Evolutionary conservation across 2,113 vertebrate species (phyloP).

Genomic region (Cebidichthys violaceus): DNA sequence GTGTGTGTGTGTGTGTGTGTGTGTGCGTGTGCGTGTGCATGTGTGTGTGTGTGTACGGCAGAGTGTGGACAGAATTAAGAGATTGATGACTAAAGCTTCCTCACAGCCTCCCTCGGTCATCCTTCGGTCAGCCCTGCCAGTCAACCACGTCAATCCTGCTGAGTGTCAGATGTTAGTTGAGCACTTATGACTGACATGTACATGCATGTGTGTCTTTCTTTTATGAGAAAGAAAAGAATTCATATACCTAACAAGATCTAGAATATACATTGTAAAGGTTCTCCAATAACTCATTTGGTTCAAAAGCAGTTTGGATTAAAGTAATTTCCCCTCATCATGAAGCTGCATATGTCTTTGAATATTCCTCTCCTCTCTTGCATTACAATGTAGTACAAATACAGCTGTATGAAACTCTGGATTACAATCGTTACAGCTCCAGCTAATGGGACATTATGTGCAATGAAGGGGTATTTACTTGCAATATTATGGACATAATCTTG

Average conservation of each 20-base stretch:
- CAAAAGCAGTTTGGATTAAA: neutral
- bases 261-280: neutral
- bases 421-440: neutral
- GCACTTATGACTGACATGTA: slow-evolving; percentile 33
- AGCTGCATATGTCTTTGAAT: neutral
- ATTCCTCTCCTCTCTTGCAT: neutral
- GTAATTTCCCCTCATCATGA: neutral
- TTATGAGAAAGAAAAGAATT: neutral
- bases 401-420: neutral
- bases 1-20: neutral
- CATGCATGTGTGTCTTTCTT: neutral
- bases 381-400: neutral
- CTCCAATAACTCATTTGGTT: neutral
- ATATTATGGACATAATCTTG: neutral
- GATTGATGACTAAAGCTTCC: slow-evolving; percentile 59
- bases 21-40: neutral
- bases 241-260: neutral
- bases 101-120: slow-evolving; percentile 36
- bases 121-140: slow-evolving; percentile 18
- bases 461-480: neutral
- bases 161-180: slow-evolving; percentile 42
- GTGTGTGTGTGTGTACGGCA: neutral
- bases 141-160: slow-evolving; percentile 35
- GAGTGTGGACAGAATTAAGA: neutral
- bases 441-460: neutral